Conservation (phyloP, 2,797 vertebrate genomes). For the Rhinoraja longicauda region DNA sequence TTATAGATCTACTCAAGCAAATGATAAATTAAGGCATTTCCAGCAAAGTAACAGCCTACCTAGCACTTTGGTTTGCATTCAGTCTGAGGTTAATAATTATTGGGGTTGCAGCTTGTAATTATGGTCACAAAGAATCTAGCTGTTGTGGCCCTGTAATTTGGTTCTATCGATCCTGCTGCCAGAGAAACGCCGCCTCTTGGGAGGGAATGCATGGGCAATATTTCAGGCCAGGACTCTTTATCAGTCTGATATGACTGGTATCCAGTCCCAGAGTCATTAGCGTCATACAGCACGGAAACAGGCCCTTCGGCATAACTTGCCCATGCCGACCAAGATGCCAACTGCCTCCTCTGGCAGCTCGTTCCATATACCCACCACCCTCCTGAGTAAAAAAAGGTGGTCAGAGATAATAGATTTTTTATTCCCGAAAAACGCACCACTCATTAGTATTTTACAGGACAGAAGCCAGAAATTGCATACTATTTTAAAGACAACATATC, state of each 20-base stretch:
- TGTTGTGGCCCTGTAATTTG: constrained; percentile 10
- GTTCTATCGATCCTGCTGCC: not conserved
- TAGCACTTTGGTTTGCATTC: constrained; percentile 5
- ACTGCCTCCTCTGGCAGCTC: too few species aligned
- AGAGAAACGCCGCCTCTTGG: not conserved
- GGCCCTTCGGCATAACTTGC: too few species aligned
- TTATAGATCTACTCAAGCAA: not conserved
- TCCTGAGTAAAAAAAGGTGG: not conserved
- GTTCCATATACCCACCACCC: too few species aligned
- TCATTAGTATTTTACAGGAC: not conserved
- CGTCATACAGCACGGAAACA: too few species aligned
- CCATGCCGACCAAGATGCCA: too few species aligned
- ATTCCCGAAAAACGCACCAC: not conserved
- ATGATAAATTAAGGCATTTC: constrained; percentile 6
- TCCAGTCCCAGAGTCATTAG: too few species aligned
- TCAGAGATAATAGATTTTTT: not conserved
- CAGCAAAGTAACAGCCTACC: not conserved
- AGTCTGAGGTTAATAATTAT: not conserved
- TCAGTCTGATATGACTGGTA: too few species aligned
- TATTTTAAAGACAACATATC: not conserved
- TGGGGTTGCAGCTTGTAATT: constrained; percentile 1
- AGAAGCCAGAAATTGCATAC: not conserved
- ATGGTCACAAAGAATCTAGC: constrained; percentile 27
- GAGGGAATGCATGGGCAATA: too few species aligned
- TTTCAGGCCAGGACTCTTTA: too few species aligned